phyloP scores from a whole-genome alignment of 2,113 vertebrate species.

The Oreochromis aureus region DNA sequence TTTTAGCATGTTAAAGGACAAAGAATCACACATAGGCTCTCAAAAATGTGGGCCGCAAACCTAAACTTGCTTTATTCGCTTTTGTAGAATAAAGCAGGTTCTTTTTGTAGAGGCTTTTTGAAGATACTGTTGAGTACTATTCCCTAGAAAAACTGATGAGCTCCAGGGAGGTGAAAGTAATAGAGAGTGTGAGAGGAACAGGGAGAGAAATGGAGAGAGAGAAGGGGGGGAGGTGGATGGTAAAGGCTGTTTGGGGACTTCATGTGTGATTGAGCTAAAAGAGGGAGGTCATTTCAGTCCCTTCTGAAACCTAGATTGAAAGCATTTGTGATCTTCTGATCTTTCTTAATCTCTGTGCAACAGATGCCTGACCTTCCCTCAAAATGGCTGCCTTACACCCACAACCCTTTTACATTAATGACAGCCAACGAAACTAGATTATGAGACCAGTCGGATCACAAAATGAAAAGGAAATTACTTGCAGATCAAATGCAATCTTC shows the following conservation, averaged over 20 bases:
- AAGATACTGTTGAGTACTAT: conserved; percentile 1
- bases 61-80: neutral
- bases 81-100: neutral
- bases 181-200: neutral
- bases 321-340: conserved; percentile 63
- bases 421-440: conserved; percentile 21
- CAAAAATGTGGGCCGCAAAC: neutral
- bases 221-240: neutral
- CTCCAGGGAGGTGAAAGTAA: neutral
- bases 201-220: neutral
- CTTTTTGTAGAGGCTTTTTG: conserved; percentile 41
- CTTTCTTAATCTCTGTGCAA: conserved; percentile 60
- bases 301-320: conserved; percentile 56
- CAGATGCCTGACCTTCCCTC: conserved; percentile 52
- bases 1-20: neutral
- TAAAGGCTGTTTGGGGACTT: neutral
- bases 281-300: conserved; percentile 34
- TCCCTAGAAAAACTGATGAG: neutral
- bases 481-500: neutral
- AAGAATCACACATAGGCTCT: neutral
- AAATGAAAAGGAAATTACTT: conserved; percentile 8
- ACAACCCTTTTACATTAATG: conserved; percentile 7
- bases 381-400: conserved; percentile 42
- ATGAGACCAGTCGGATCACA: neutral
- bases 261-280: conserved; percentile 34